Conservation (phyloP, 2,888 invertebrate species). For the Lasioglossum marginatum region DNA sequence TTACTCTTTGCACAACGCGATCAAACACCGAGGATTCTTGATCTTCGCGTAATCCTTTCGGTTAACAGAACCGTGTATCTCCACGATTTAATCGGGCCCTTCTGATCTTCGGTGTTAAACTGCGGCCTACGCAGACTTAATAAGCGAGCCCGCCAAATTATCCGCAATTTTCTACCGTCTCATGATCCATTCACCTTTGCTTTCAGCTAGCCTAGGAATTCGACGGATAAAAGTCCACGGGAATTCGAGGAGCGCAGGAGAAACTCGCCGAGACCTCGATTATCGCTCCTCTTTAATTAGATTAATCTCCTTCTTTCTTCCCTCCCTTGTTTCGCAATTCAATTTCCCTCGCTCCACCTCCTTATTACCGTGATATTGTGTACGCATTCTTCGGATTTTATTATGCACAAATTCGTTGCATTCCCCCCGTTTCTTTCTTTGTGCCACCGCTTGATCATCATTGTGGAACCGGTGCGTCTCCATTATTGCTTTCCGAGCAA, state of each 20-base stretch:
- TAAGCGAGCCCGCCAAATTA: not conserved
- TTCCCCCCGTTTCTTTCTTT: not conserved
- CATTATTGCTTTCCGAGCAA: not conserved
- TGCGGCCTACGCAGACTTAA: not conserved
- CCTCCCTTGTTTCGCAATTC: not conserved
- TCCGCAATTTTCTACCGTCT: not conserved
- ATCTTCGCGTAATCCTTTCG: constrained; percentile 27
- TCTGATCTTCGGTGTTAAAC: not conserved
- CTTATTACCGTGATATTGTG: not conserved
- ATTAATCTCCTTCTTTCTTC: not conserved
- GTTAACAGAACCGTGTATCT: constrained; percentile 26
- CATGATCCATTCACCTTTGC: not conserved
- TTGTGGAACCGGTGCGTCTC: not conserved
- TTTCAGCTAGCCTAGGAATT: not conserved
- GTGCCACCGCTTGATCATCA: not conserved
- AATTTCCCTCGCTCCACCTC: not conserved
- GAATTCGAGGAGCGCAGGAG: not conserved
- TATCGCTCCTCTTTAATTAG: constrained; percentile 1
- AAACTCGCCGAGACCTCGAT: not conserved
- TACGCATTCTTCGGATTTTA: not conserved
- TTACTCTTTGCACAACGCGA: not conserved
- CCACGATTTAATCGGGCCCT: not conserved
- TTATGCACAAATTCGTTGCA: not conserved
- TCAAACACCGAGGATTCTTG: constrained; percentile 42
- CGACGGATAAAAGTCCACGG: constrained; percentile 1